These are phyloP conservation scores for Gadus chalcogrammus DNA, from an alignment of 2,113 vertebrate genomes.

Conservation along the genomic window DNA sequence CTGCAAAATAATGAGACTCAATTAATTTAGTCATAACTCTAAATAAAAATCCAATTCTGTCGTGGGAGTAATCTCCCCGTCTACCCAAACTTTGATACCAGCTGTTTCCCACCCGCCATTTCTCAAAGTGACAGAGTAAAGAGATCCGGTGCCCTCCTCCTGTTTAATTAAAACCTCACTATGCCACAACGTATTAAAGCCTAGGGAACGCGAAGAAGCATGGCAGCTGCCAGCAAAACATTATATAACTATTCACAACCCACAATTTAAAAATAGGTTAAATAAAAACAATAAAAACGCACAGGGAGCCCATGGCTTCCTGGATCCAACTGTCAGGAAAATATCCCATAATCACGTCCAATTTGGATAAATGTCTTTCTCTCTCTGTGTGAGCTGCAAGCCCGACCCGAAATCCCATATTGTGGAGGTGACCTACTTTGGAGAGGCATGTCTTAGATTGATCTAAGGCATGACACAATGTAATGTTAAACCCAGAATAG, in stretches of 20 bases:
- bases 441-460: too few relatives aligned
- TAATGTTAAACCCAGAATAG: too few relatives aligned
- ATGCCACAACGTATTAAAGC: conserved; percentile 26
- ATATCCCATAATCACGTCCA: too few relatives aligned
- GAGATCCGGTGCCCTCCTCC: conserved; percentile 34
- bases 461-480: too few relatives aligned
- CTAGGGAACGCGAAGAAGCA: not conserved
- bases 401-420: too few relatives aligned
- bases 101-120: conserved; percentile 33
- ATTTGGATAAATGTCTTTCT: too few relatives aligned
- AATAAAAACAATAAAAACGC: too few relatives aligned
- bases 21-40: conserved; percentile 22
- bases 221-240: conserved; percentile 48
- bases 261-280: too few relatives aligned
- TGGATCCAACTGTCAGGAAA: too few relatives aligned
- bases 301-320: too few relatives aligned
- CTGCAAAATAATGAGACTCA: conserved; percentile 29
- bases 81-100: conserved; percentile 26
- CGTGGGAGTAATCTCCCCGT: conserved; percentile 39
- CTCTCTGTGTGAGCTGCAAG: too few relatives aligned
- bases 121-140: conserved; percentile 49
- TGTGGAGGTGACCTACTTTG: too few relatives aligned
- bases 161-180: conserved; percentile 56
- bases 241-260: conserved; percentile 48
- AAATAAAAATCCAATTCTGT: conserved; percentile 19